phyloP scores from a whole-genome alignment of 2,888 invertebrate species.

The Dinocampus coccinellae region DNA sequence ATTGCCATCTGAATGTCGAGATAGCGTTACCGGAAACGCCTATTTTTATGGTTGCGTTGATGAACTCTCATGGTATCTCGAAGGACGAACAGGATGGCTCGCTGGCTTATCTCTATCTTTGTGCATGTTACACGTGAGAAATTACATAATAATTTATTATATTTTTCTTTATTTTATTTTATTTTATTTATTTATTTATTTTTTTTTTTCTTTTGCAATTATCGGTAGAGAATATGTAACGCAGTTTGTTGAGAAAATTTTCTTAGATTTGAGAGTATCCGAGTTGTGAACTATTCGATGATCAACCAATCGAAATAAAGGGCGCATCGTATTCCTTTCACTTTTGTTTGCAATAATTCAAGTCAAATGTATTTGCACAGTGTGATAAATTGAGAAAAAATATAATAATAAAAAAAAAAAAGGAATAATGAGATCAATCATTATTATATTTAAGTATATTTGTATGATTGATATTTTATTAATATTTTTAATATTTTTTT shows the following conservation, averaged over 20 bases:
- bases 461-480: background rate
- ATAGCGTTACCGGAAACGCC: slow-evolving; percentile 89
- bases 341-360: slow-evolving; percentile 5
- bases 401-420: background rate
- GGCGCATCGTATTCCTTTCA: slow-evolving; percentile 16
- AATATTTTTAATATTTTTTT: slow-evolving; percentile 51
- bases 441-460: background rate
- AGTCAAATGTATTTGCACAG: background rate
- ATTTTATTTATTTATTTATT: background rate
- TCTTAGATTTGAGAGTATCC: background rate
- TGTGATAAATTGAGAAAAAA: background rate
- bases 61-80: slow-evolving; percentile 89
- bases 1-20: slow-evolving; percentile 85
- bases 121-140: slow-evolving; percentile 83
- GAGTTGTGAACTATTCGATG: background rate
- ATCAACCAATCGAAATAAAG: slow-evolving; percentile 2
- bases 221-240: background rate
- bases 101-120: slow-evolving; percentile 83
- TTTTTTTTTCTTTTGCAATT: background rate
- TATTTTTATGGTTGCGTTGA: slow-evolving; percentile 91
- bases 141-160: no score
- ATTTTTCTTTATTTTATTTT: background rate
- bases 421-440: background rate
- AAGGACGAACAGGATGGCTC: slow-evolving; percentile 86
- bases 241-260: background rate